phyloP scores from a whole-genome alignment of 2,113 vertebrate species.

The Clupea harengus region DNA sequence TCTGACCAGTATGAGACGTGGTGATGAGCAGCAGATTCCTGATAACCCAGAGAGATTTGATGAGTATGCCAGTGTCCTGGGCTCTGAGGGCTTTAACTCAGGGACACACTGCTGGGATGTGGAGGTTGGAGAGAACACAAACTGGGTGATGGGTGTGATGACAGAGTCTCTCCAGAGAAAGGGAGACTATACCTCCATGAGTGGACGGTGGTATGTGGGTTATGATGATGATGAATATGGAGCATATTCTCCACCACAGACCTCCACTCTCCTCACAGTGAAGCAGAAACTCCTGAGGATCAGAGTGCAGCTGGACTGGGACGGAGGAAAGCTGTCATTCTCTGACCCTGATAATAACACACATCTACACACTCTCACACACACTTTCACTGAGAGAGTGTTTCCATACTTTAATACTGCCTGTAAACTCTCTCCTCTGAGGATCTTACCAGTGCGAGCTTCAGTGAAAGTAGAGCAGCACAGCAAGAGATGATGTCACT shows the following conservation, averaged over 20 bases:
- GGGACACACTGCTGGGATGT: background rate
- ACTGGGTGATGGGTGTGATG: background rate
- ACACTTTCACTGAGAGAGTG: no score
- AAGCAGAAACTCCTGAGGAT: background rate
- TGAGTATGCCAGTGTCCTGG: background rate
- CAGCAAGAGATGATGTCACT: no score
- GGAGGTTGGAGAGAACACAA: background rate
- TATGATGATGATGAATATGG: background rate
- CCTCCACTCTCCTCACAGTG: background rate
- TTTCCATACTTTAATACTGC: no score
- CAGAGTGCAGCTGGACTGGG: background rate
- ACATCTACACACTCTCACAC: no score
- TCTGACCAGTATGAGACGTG: background rate
- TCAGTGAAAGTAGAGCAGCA: no score
- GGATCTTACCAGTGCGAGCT: no score
- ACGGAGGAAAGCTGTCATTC: background rate
- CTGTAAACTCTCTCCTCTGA: no score
- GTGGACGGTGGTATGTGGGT: background rate
- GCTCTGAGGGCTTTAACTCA: background rate
- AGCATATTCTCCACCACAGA: background rate
- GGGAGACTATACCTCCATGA: background rate
- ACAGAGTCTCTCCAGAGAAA: background rate
- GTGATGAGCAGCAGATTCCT: background rate
- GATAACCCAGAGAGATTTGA: background rate
- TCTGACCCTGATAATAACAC: no score